Conservation (phyloP, 2,113 vertebrate genomes). For the Lophochroa leadbeateri region DNA sequence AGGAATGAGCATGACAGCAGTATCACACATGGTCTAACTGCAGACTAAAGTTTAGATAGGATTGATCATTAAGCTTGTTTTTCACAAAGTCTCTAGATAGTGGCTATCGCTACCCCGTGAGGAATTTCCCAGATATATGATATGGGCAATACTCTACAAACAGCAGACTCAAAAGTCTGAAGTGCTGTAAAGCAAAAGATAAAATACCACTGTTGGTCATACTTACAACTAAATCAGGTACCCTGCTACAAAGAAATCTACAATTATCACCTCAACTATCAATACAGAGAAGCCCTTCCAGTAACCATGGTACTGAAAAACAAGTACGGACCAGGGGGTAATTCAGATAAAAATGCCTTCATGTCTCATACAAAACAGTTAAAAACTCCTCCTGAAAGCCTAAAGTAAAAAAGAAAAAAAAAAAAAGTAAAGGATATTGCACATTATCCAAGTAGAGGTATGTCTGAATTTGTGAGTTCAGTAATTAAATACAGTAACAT, state of each 20-base stretch:
- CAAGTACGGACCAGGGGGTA: neutral
- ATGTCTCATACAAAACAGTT: neutral
- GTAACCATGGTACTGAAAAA: neutral
- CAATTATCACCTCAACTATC: neutral
- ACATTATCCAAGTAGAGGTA: neutral
- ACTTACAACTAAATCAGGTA: neutral
- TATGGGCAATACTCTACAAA: neutral
- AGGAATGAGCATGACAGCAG: neutral
- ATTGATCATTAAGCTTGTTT: neutral
- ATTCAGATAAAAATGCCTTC: neutral
- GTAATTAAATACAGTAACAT: neutral
- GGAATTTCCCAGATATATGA: neutral
- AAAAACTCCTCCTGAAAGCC: neutral
- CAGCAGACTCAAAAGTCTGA: neutral
- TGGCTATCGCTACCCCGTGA: neutral
- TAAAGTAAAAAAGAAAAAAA: neutral
- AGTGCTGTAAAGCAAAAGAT: neutral
- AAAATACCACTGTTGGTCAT: neutral
- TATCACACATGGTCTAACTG: rapidly evolving
- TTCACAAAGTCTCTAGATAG: neutral
- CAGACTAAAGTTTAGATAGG: neutral
- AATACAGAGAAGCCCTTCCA: neutral
- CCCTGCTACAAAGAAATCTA: neutral
- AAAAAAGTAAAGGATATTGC: neutral
- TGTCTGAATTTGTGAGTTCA: neutral